Evolutionary conservation across 2,888 invertebrate species (phyloP).

Genomic region (Mythimna loreyi): DNA sequence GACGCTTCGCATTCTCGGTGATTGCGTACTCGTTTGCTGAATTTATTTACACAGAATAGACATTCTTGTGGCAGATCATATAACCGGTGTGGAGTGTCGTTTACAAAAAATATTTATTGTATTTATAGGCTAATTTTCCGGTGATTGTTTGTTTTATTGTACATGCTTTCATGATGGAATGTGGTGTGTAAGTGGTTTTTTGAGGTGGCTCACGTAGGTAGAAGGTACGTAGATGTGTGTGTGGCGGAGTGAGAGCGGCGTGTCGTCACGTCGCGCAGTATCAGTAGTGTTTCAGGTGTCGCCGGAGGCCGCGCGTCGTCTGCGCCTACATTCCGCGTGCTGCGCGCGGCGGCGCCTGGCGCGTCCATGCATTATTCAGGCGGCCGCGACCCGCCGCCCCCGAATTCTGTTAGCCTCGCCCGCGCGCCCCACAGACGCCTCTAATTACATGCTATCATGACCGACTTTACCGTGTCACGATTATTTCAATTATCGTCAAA

Average conservation of each 20-base stretch:
- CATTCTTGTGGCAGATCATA: constrained; percentile 79
- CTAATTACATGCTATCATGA: constrained; percentile 86
- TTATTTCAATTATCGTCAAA: constrained; percentile 78
- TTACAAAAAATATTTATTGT: constrained; percentile 71
- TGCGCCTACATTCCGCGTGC: constrained; percentile 80
- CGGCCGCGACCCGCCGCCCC: constrained; percentile 85
- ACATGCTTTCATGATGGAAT: constrained; percentile 50
- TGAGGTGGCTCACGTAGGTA: constrained; percentile 37
- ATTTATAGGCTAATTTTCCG: constrained; percentile 56
- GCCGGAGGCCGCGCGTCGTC: constrained; percentile 61
- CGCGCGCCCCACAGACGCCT: constrained; percentile 75
- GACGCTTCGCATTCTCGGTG: constrained; percentile 76
- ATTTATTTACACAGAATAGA: constrained; percentile 81
- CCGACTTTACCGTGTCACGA: constrained; percentile 84
- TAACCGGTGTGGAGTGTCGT: constrained; percentile 72
- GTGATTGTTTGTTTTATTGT: constrained; percentile 56
- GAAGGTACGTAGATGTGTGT: constrained; percentile 15
- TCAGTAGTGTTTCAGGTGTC: constrained; percentile 66
- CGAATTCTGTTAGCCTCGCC: constrained; percentile 83
- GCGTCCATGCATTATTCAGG: constrained; percentile 86
- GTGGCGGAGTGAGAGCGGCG: constrained; percentile 56
- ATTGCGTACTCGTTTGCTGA: constrained; percentile 75
- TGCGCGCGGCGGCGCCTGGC: constrained; percentile 79
- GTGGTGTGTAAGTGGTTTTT: constrained; percentile 51
- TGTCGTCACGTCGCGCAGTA: constrained; percentile 67